Percentiles rank a stretch among this genome's conserved stretches.
Conservation (phyloP, 2,113 vertebrate species). For the Herpailurus yagouaroundi region DNA sequence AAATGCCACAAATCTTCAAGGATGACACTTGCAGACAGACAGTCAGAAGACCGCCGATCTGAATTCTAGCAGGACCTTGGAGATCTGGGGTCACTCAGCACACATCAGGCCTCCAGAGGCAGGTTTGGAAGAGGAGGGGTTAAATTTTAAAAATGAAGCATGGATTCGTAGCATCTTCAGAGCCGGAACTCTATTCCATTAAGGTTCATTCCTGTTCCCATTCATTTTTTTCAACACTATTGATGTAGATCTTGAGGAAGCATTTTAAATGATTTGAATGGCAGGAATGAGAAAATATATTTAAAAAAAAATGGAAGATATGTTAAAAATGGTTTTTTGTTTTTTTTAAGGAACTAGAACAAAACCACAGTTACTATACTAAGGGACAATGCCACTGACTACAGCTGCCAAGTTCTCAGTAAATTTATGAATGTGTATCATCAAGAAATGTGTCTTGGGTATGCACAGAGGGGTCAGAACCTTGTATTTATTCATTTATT, state of each 20-base stretch:
- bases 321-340: not conserved
- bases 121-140: not conserved
- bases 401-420: not conserved
- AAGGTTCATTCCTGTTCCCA: not conserved
- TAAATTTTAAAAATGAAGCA: not conserved
- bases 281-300: slow-evolving; percentile 3
- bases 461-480: not conserved
- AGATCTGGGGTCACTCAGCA: not conserved
- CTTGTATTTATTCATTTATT: not conserved
- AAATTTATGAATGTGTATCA: not conserved
- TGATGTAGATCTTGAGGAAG: not conserved
- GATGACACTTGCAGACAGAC: rapidly evolving
- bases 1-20: not conserved
- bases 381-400: not conserved
- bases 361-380: slow-evolving; percentile 12
- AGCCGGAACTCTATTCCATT: not conserved
- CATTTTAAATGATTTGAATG: slow-evolving; percentile 26
- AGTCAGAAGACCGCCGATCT: rapidly evolving
- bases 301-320: slow-evolving; percentile 46
- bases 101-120: rapidly evolving
- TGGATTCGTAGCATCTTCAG: not conserved
- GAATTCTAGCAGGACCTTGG: not conserved
- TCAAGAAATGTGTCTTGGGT: not conserved
- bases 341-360: not conserved
- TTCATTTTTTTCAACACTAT: not conserved